Evolutionary conservation across 2,797 vertebrate genomes (phyloP).

Genomic region (Enteromius fasciolatus): DNA sequence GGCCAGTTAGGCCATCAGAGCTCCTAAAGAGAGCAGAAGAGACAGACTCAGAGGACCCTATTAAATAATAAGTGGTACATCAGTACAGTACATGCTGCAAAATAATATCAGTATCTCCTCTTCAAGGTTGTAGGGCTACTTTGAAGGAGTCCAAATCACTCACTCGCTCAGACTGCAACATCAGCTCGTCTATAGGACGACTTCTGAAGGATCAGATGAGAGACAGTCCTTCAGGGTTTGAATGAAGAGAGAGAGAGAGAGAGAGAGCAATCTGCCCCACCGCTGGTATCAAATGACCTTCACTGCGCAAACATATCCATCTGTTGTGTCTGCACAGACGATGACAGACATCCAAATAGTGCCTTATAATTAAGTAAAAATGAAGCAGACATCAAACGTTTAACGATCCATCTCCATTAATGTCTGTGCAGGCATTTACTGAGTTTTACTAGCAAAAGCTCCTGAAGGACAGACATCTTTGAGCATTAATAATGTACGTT

Average conservation of each 20-base stretch:
- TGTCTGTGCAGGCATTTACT: constrained; percentile 8
- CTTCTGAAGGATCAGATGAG: constrained; percentile 44
- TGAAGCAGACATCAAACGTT: constrained; percentile 27
- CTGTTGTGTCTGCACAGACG: constrained; percentile 31
- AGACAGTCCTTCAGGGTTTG: constrained; percentile 46
- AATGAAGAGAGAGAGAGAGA: constrained; percentile 4
- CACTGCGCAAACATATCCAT: constrained; percentile 36
- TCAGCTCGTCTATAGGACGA: constrained; percentile 32
- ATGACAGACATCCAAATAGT: constrained; percentile 27
- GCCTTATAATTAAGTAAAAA: constrained; percentile 43
- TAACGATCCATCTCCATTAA: constrained; percentile 35
- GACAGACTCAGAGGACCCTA: background rate
- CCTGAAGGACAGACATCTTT: constrained; percentile 24
- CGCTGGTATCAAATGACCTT: constrained; percentile 46
- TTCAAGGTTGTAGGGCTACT: constrained; percentile 39
- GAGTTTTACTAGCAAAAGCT: background rate
- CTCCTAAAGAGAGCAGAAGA: constrained; percentile 3
- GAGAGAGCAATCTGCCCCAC: constrained; percentile 43
- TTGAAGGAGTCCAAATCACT: constrained; percentile 39
- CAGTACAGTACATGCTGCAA: constrained; percentile 21
- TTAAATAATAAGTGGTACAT: constrained; percentile 30
- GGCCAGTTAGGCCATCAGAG: background rate
- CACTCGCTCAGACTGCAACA: constrained; percentile 37
- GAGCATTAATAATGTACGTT: constrained; percentile 19
- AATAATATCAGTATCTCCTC: constrained; percentile 23